phyloP scores from a whole-genome alignment of 2,888 invertebrate genomes.

The Stenichneumon culpator region DNA sequence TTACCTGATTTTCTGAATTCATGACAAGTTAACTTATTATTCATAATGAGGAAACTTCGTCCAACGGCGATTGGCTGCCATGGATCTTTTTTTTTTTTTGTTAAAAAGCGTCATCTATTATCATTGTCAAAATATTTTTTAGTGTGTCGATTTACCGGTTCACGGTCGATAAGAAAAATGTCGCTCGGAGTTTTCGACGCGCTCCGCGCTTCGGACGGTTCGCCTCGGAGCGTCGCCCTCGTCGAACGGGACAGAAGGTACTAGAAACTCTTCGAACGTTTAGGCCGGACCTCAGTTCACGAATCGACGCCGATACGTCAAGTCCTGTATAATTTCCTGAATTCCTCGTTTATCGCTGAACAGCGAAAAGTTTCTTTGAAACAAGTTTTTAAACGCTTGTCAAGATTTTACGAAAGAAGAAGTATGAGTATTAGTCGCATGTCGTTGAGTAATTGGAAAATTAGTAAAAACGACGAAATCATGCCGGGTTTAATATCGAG shows the following conservation, averaged over 20 bases:
- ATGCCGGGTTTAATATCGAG: constrained; percentile 89
- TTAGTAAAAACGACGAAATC: constrained; percentile 84
- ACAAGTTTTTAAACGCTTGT: constrained; percentile 68
- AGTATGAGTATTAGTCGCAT: constrained; percentile 84
- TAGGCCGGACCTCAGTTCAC: constrained; percentile 21
- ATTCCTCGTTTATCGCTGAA: constrained; percentile 32
- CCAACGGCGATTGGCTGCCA: neutral
- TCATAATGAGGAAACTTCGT: neutral
- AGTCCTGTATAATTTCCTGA: constrained; percentile 16
- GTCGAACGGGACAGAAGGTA: neutral
- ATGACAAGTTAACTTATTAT: constrained; percentile 80
- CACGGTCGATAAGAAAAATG: constrained; percentile 7
- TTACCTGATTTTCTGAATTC: constrained; percentile 83
- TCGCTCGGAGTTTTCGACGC: neutral
- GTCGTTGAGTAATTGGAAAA: constrained; percentile 83
- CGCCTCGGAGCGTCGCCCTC: neutral
- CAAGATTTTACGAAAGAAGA: constrained; percentile 84
- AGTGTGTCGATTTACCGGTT: neutral
- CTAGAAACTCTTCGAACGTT: constrained; percentile 12
- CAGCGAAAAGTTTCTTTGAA: constrained; percentile 60
- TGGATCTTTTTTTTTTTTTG: neutral
- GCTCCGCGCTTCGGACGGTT: neutral
- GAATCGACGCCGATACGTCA: constrained; percentile 35
- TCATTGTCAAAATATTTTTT: neutral
- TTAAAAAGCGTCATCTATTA: neutral